Evolutionary conservation across 2,113 vertebrate genomes (phyloP).

Genomic region (Lutjanus erythropterus): DNA sequence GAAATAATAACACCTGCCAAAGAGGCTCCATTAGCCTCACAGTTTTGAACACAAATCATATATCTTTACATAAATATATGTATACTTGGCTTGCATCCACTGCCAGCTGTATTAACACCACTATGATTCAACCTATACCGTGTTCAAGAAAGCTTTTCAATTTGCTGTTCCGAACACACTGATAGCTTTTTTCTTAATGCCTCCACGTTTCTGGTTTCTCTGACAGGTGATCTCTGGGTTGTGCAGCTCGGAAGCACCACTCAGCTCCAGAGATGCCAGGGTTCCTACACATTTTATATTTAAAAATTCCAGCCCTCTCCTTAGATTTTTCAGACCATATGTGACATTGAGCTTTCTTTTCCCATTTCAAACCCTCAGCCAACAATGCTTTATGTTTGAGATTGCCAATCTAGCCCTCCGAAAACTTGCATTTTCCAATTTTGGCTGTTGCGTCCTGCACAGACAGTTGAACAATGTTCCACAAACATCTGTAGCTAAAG

Average conservation of each 20-base stretch:
- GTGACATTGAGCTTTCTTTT: too few species aligned
- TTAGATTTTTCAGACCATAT: too few species aligned
- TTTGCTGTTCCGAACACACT: neutral
- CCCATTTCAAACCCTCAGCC: too few species aligned
- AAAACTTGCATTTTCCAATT: too few species aligned
- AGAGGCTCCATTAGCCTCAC: conserved; percentile 9
- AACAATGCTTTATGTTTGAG: too few species aligned
- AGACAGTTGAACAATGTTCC: too few species aligned
- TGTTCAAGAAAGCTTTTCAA: neutral
- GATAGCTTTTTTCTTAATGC: neutral
- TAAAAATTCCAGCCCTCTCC: too few species aligned
- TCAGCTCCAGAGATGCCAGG: neutral
- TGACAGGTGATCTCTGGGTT: neutral
- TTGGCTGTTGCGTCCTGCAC: too few species aligned
- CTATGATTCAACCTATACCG: neutral
- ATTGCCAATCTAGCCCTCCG: too few species aligned
- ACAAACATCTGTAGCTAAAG: too few species aligned
- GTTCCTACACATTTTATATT: too few species aligned
- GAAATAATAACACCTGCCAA: conserved; percentile 21
- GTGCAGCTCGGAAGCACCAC: neutral
- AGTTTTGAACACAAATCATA: neutral
- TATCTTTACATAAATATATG: conserved; percentile 29
- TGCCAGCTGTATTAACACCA: conserved; percentile 25
- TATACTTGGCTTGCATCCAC: conserved; percentile 9
- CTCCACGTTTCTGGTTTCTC: conserved; percentile 13